Evolutionary conservation across 2,113 vertebrate genomes (phyloP).

Genomic region (Scartelaos histophorus): DNA sequence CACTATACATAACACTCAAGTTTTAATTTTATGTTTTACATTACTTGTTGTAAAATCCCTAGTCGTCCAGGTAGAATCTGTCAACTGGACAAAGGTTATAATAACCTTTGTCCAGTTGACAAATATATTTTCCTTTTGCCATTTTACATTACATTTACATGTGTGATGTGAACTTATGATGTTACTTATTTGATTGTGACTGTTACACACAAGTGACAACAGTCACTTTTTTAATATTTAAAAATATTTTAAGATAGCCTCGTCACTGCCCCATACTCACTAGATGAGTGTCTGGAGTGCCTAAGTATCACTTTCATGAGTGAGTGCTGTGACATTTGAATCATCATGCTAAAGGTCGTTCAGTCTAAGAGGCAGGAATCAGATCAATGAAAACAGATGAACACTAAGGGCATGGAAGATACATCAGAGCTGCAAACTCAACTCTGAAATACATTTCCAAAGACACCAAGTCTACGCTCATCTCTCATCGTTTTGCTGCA

Average conservation of each 20-base stretch:
- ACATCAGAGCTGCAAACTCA: slow-evolving; percentile 6
- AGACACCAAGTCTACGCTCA: slow-evolving; percentile 12
- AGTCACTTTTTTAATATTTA: not conserved
- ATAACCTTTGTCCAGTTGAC: no score
- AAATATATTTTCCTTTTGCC: no score
- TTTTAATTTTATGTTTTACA: no score
- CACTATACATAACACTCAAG: no score
- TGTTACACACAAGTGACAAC: not conserved
- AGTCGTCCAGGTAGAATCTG: no score
- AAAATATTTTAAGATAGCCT: not conserved
- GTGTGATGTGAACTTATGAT: not conserved
- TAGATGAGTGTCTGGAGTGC: not conserved
- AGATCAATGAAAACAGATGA: slow-evolving; percentile 48
- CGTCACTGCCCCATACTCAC: not conserved
- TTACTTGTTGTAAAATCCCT: no score
- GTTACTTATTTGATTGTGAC: not conserved
- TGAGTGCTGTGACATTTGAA: slow-evolving; percentile 64
- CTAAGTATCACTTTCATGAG: slow-evolving; percentile 56
- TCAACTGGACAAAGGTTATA: no score
- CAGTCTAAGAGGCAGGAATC: slow-evolving; percentile 36
- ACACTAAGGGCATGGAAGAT: slow-evolving; percentile 38
- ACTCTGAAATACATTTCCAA: not conserved
- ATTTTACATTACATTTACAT: no score
- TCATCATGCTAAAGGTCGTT: slow-evolving; percentile 64
- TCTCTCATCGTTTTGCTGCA: slow-evolving; percentile 24